Evolutionary conservation across 1,140 invertebrate species (phyloP).

Genomic region (Drepana arcuata): DNA sequence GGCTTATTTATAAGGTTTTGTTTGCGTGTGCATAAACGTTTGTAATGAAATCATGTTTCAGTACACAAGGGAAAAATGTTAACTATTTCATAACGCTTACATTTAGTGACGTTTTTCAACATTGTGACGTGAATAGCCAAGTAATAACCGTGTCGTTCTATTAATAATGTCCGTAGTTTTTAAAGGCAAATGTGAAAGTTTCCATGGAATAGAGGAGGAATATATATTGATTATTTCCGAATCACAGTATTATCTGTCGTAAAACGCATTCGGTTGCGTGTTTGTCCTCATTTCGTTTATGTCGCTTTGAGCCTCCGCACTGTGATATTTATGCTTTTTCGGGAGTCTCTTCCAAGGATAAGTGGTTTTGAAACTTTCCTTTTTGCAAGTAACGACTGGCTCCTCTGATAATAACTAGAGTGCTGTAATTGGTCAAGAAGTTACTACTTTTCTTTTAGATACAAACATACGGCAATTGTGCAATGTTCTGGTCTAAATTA

Average conservation of each 20-base stretch:
- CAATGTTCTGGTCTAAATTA: constrained; percentile 29
- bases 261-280: constrained; percentile 36
- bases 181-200: constrained; percentile 4
- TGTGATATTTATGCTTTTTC: constrained; percentile 57
- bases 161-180: constrained; percentile 8
- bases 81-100: constrained; percentile 43
- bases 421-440: constrained; percentile 51
- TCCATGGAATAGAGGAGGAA: constrained; percentile 9
- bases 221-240: constrained; percentile 41
- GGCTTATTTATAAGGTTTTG: constrained; percentile 50
- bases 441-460: constrained; percentile 45
- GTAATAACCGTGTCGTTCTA: constrained; percentile 10
- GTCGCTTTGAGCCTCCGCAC: constrained; percentile 32
- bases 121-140: constrained; percentile 17
- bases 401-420: constrained; percentile 51
- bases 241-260: constrained; percentile 31
- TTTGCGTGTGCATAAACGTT: constrained; percentile 59
- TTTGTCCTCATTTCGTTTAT: constrained; percentile 27
- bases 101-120: constrained; percentile 34
- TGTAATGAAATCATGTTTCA: constrained; percentile 54
- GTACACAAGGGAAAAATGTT: constrained; percentile 51
- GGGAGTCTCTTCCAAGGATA: constrained; percentile 33
- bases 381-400: constrained; percentile 33
- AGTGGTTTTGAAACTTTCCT: constrained; percentile 51
- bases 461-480: constrained; percentile 50